phyloP scores from a whole-genome alignment of 1,140 invertebrate species.

The Atta texana region DNA sequence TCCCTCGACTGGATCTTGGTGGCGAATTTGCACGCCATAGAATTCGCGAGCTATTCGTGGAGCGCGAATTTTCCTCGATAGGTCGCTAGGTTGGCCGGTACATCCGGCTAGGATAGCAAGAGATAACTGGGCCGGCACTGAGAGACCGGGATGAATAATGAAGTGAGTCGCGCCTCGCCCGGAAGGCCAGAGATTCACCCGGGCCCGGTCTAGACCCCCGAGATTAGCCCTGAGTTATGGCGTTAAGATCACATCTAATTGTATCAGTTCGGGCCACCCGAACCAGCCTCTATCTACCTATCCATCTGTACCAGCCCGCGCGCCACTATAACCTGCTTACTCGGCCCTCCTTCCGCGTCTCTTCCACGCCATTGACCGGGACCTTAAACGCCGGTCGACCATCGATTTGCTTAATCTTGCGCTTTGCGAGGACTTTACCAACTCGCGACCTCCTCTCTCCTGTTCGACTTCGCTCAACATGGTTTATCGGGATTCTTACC shows the following conservation, averaged over 20 bases:
- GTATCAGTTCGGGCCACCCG: conserved; percentile 84
- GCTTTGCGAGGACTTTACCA: conserved; percentile 76
- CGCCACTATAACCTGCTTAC: conserved; percentile 82
- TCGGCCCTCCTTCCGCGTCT: conserved; percentile 78
- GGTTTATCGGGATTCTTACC: conserved; percentile 67
- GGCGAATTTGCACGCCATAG: conserved; percentile 72
- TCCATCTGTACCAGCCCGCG: conserved; percentile 80
- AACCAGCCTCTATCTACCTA: conserved; percentile 79
- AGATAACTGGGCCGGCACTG: conserved; percentile 78
- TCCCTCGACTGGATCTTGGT: conserved; percentile 56
- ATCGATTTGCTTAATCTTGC: conserved; percentile 78
- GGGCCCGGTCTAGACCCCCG: conserved; percentile 76
- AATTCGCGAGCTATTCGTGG: conserved; percentile 78
- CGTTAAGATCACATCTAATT: conserved; percentile 86
- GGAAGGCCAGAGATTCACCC: conserved; percentile 80
- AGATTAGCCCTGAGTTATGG: conserved; percentile 86
- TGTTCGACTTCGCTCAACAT: conserved; percentile 67
- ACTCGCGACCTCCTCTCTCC: conserved; percentile 53
- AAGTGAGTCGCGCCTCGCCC: conserved; percentile 84
- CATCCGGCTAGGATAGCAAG: conserved; percentile 79
- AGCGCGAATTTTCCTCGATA: conserved; percentile 72
- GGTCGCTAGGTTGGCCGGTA: conserved; percentile 79
- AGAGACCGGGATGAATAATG: conserved; percentile 85
- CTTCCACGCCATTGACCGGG: conserved; percentile 84
- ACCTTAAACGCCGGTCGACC: conserved; percentile 78